These are phyloP conservation scores for Acrossocheilus fasciatus DNA, from an alignment of 2,797 vertebrate species.

Conservation along the genomic window DNA sequence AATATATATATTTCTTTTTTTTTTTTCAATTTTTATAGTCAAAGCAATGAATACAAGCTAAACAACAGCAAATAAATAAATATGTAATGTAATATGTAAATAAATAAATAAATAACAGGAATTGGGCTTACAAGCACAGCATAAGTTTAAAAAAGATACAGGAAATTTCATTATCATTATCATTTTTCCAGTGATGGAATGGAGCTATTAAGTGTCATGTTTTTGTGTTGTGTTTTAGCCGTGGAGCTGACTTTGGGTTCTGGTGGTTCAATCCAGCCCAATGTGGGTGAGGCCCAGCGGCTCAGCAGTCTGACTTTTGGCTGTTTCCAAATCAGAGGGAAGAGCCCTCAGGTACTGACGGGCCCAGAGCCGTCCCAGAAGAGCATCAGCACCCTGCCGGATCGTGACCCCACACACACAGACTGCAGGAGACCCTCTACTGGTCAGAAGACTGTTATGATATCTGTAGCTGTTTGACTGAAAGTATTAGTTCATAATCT, in stretches of 20 bases:
- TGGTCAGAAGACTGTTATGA: conserved; percentile 50
- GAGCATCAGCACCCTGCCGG: conserved; percentile 69
- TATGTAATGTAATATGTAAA: background rate
- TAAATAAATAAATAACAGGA: background rate
- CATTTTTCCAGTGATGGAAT: background rate
- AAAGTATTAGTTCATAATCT: background rate
- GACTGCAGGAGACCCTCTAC: conserved; percentile 50
- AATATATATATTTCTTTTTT: too few species aligned
- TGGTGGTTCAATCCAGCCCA: conserved; percentile 49
- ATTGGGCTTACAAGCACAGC: background rate
- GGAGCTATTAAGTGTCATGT: background rate
- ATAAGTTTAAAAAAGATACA: too few species aligned
- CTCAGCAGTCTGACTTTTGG: conserved; percentile 94
- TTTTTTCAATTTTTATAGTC: too few species aligned
- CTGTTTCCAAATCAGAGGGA: conserved; percentile 91
- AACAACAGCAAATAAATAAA: background rate
- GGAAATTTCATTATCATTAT: background rate
- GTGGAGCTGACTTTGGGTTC: conserved; percentile 68
- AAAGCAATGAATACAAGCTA: background rate
- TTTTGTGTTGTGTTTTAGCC: conserved; percentile 61
- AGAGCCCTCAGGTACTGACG: conserved; percentile 85
- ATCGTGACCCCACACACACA: conserved; percentile 39
- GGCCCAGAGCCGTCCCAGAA: conserved; percentile 81
- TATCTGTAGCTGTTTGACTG: background rate
- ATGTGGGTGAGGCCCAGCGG: conserved; percentile 86